These are phyloP conservation scores for Physocephala rufipes DNA, from an alignment of 2,888 invertebrate species.

Conservation along the genomic window DNA sequence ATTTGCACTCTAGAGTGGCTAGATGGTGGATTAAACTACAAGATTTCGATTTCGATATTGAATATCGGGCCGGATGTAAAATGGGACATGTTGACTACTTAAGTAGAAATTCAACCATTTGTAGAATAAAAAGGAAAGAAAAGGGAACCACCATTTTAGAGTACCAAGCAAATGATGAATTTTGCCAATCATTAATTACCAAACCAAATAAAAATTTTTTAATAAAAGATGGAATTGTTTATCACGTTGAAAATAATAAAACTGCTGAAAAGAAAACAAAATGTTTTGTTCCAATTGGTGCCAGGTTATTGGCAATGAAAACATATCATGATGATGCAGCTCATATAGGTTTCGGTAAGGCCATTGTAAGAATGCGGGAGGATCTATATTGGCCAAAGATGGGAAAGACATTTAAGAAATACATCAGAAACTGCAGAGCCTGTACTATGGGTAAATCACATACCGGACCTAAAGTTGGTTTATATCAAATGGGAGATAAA, in stretches of 20 bases:
- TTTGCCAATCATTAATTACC: background rate
- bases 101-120: slow-evolving; percentile 3
- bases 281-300: background rate
- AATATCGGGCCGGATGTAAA: slow-evolving; percentile 1
- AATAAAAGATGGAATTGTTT: background rate
- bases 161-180: background rate
- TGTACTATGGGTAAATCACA: background rate
- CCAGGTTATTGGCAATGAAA: background rate
- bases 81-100: slow-evolving; percentile 13
- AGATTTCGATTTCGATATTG: slow-evolving; percentile 15
- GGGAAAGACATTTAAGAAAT: background rate
- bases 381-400: background rate
- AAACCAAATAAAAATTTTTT: background rate
- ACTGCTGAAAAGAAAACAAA: background rate
- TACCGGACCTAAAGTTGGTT: background rate
- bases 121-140: background rate
- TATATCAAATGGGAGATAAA: slow-evolving; percentile 6
- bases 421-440: background rate
- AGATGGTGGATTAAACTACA: slow-evolving; percentile 10
- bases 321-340: slow-evolving; percentile 7
- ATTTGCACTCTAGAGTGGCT: background rate
- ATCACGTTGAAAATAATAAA: background rate
- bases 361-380: slow-evolving; percentile 9
- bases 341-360: background rate
- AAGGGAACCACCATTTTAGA: background rate